Evolutionary conservation across 2,113 vertebrate genomes (phyloP).

Genomic region (Hemibagrus wyckioides): DNA sequence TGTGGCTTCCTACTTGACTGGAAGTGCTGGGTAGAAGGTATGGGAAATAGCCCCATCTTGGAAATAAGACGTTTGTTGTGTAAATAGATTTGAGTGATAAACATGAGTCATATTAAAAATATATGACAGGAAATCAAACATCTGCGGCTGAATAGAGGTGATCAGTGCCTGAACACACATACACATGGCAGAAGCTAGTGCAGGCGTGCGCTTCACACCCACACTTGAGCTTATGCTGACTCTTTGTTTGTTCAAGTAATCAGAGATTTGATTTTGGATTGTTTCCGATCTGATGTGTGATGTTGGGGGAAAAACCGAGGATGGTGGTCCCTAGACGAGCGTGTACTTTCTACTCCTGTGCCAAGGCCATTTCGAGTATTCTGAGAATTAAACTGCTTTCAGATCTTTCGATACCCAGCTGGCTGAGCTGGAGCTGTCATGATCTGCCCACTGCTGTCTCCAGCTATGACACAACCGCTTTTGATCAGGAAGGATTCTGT

Average conservation of each 20-base stretch:
- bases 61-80: conserved; percentile 48
- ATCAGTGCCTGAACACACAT: conserved; percentile 22
- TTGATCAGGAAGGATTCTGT: conserved; percentile 29
- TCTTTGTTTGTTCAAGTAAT: conserved; percentile 44
- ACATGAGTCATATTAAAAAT: conserved; percentile 52
- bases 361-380: not conserved
- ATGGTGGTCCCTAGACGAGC: conserved; percentile 39
- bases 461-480: conserved; percentile 30
- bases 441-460: conserved; percentile 27
- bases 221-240: conserved; percentile 46
- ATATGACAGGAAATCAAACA: conserved; percentile 42
- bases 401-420: not conserved
- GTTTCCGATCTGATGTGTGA: not conserved
- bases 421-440: not conserved
- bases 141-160: conserved; percentile 35
- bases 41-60: conserved; percentile 45
- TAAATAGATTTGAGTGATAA: conserved; percentile 47
- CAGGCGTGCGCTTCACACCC: conserved; percentile 48
- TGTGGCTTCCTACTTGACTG: conserved; percentile 32
- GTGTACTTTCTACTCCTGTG: not conserved
- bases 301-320: conserved; percentile 27
- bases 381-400: not conserved
- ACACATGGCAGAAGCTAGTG: conserved; percentile 38
- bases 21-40: conserved; percentile 31
- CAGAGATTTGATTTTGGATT: conserved; percentile 22